A percentile compares a stretch with the other conserved stretches of the same genome.
Evolutionary conservation across 2,797 vertebrate genomes (phyloP).

Genomic region (Pangasius sanitwongsei): DNA sequence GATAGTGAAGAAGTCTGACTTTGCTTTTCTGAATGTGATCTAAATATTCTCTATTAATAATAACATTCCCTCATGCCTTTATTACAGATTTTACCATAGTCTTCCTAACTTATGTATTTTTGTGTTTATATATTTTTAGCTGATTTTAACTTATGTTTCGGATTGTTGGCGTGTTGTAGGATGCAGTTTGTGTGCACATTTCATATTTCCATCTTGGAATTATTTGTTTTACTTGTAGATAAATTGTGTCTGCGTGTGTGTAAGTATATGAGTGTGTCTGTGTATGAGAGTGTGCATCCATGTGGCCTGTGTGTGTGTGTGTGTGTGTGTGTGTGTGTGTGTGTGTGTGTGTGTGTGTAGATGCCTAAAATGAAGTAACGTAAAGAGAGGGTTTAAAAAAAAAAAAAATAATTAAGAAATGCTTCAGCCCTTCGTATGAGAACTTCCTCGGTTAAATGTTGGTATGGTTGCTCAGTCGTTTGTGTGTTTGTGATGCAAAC

Average conservation of each 20-base stretch:
- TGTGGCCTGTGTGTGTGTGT: neutral
- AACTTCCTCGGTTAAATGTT: neutral
- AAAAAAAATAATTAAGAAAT: neutral
- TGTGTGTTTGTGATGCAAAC: neutral
- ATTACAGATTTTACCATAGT: neutral
- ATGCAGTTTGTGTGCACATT: neutral
- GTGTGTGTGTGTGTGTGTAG: neutral
- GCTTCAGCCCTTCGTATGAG: neutral
- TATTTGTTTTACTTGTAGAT: too few relatives aligned
- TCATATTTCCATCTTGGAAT: neutral
- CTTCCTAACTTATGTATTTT: neutral
- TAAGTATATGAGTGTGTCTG: neutral
- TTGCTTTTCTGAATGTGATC: neutral
- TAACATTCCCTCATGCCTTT: neutral
- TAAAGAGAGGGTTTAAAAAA: too few relatives aligned
- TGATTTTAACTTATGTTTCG: neutral
- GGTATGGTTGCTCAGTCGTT: neutral
- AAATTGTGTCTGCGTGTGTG: neutral
- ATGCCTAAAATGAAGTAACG: neutral
- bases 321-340: neutral
- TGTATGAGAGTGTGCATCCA: neutral
- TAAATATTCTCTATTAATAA: neutral
- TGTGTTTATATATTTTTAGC: neutral
- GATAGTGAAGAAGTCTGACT: neutral
- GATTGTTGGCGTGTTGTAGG: neutral